Evolutionary conservation across 2,113 vertebrate species (phyloP).

Genomic region (Piprites chloris): DNA sequence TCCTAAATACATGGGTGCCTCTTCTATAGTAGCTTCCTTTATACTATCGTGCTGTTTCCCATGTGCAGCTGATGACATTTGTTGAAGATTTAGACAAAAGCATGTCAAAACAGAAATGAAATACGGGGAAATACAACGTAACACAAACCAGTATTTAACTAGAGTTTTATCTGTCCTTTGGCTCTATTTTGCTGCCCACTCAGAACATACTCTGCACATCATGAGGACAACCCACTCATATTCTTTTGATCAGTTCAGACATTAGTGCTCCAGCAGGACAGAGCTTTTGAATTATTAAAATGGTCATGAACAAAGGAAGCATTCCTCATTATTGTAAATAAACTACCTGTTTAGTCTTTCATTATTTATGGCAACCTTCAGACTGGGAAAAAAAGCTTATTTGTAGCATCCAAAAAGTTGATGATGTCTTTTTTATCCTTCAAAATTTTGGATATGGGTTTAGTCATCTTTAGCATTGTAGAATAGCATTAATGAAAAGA

Average conservation of each 20-base stretch:
- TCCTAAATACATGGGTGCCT: not conserved
- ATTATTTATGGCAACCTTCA: slow-evolving; percentile 19
- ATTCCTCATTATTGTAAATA: not conserved
- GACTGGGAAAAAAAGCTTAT: not conserved
- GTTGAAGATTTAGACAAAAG: not conserved
- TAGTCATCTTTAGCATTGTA: not conserved
- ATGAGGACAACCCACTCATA: not conserved
- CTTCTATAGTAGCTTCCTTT: not conserved
- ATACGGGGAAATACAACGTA: not conserved
- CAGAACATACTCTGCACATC: not conserved
- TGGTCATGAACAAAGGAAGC: not conserved
- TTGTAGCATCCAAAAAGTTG: not conserved
- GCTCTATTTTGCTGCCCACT: not conserved
- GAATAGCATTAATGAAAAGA: not conserved
- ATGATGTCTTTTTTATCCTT: not conserved
- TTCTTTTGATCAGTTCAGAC: not conserved
- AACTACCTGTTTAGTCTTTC: not conserved
- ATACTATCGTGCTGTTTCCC: not conserved
- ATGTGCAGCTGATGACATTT: not conserved
- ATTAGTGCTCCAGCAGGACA: not conserved
- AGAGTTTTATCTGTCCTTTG: not conserved
- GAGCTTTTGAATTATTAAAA: slow-evolving; percentile 38
- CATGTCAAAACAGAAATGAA: not conserved
- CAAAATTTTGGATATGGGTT: not conserved
- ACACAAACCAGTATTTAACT: not conserved